Base-by-base conservation (phyloP, 2,888 invertebrate genomes). In the Drosophila pseudotalamancana region DNA sequence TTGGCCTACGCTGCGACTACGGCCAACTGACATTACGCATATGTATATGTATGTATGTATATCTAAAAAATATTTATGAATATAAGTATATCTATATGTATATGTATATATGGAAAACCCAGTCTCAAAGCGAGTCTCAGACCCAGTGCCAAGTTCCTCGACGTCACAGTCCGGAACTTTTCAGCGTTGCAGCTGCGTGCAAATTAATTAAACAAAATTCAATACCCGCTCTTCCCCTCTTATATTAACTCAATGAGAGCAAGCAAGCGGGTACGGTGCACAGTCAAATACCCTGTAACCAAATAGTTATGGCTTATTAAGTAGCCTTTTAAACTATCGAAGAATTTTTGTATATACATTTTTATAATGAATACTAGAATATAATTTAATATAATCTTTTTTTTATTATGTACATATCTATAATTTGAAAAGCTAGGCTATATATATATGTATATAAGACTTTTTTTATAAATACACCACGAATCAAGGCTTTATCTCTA, bases 151-250 rank as follows among this genome's bases (percentile, higher is more conserved):
- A 59, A 59, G 29, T 51, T 55, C 42, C 19, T 16, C 65, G 42
- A 72, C 73, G 71, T 73, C 73, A 73, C 23, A 71, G 60, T 50
- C 27, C 66, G 65, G 65, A 72, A 75, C 65, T 70, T 50, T n/a
- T 19, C 23, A 21, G 39, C 35, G 34, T 43, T 75, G 82, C 63
- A 67, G 50, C 77, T 72, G 76, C 61, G 62, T 63, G 73, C 57
- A 60, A 75, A 76, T 76, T 73, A 67, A 82, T 83, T 82, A 55
- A 69, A n/a, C n/a, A 59, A 32, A 63, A 55, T 57, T 46, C 34
- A 23, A 18, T 31, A 5, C 35, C 23, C n/a, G n/a, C 43, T n/a
- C 35, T 8, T 4, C n/a, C 27, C 29, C 2, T n/a, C 9, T 6
- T 29, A 18, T 19, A 1, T 6, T n/a, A 39, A 56, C 27, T 18